Evolutionary conservation across 1,140 invertebrate genomes (phyloP), one percentile per base, ranked within the genome.

Genomic region (Apis florea): DNA sequence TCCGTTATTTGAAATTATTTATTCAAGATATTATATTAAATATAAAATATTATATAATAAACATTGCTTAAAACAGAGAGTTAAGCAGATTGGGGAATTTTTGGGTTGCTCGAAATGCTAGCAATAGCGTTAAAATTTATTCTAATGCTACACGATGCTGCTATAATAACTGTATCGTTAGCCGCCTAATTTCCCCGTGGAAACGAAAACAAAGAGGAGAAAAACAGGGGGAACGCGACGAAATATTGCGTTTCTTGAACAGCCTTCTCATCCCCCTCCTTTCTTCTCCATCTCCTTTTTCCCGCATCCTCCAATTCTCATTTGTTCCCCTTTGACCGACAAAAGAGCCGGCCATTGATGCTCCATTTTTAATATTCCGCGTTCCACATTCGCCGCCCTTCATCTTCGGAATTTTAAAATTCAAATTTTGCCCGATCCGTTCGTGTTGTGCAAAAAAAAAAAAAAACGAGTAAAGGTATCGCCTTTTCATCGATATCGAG

Each of bases 241-340:
- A 47, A 77, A 77, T 59, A 68, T 77, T 68, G 54, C 47, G 66
- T 68, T 58, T 63, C 59, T 74, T 64, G 47, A 63, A 74, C 66
- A 54, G 49, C 49, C 19, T 3, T 2, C 17, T 26, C 40, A 13
- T 10, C 2, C 21, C n/a, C 12, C 26, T 26, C 54, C 0, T 19
- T n/a, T 47, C 15, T 9, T 1, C 9, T 1, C 24, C 4, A 70
- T 70, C 21, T 12, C 26, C 31, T 40, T 40, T 3, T 13, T 56
- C n/a, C n/a, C 15, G 8, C 59, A 24, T 63, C 53, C 31, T 40
- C 21, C 69, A 31, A 64, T 80, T 53, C 49, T 64, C 69, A 73
- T 73, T n/a, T 26, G 8, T 21, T 24, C 21, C 17, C 47, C 56
- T 59, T 69, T 31, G 54, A 70, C 21, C 54, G 47, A 10, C 5